A percentile compares a stretch with the other conserved stretches of the same genome.
These are phyloP conservation scores for Acrossocheilus wenchowensis DNA, from an alignment of 2,797 vertebrate genomes.

Conservation along the genomic window DNA sequence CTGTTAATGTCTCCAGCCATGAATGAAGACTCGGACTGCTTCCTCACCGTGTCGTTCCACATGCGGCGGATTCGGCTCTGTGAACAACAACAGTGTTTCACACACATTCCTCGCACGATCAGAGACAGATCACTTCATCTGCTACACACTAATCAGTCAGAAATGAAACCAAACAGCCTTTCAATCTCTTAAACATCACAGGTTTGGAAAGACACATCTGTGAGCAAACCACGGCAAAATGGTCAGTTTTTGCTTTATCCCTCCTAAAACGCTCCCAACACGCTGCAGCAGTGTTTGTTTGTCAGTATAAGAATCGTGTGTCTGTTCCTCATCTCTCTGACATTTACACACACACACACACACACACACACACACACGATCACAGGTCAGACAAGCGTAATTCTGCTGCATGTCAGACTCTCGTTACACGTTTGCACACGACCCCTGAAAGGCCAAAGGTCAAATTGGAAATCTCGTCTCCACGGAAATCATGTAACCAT, in stretches of 20 bases:
- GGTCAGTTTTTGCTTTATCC: not conserved
- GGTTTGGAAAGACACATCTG: not conserved
- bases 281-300: not conserved
- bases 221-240: not conserved
- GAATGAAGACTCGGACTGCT: conserved; percentile 98
- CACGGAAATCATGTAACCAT: conserved; percentile 24
- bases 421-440: conserved; percentile 17
- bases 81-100: conserved; percentile 2
- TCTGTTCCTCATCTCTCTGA: conserved; percentile 53
- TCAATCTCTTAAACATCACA: not conserved
- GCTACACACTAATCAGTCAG: not conserved
- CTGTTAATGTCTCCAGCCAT: conserved; percentile 99
- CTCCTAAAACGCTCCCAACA: not conserved
- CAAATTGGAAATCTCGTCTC: conserved; percentile 30
- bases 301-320: not conserved
- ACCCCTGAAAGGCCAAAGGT: conserved; percentile 47
- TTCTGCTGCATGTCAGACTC: conserved; percentile 31
- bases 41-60: conserved; percentile 99
- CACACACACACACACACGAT: conserved; percentile 15
- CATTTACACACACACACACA: conserved; percentile 49
- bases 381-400: not conserved
- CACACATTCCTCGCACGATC: not conserved
- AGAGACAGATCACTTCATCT: not conserved
- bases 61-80: conserved; percentile 99
- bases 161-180: not conserved